Base-by-base conservation (phyloP, 2,888 invertebrate species). In the Sisyra terminalis region DNA sequence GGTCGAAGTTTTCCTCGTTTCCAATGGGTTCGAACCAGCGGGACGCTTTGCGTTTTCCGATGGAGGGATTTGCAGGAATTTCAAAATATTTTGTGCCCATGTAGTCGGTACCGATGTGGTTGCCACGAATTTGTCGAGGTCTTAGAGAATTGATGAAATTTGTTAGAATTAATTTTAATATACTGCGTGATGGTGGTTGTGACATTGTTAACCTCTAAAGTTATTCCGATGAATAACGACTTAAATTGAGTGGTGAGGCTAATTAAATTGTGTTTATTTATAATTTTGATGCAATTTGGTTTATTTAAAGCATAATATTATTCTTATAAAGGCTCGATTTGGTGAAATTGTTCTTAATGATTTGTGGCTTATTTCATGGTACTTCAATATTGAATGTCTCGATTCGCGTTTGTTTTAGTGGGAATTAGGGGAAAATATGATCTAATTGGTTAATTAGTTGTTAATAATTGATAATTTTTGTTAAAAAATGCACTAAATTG, bases 81-180 rank as follows among this genome's bases (percentile, higher is more conserved):
- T 89, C 87, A 58, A 66, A 89, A 57, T 85, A 90, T 55, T 74
- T 73, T 53, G 85, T 90, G 1, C 89, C 89, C 54, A 78, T 72
- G 53, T 80, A 75, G 63, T 90, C 89, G 52, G 71, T 71, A 1
- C 89, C 89, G 59, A 70, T 64, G 1, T 65, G 58, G 39, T 64
- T 66, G 1, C 75, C 76, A 6, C 53, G 57, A 2, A 71, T 52
- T 51, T 71, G 66, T 16, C 70, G 62, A 0, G 73, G 73, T 46
- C 57, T 66, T 1, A 81, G 50, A 1, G 81, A 79, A 46, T 74
- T 71, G 2, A 78, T 54, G 50, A 84, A 76, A 56, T 75, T 73
- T 47, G 60, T 66, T 13, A 73, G 57, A 8, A 75, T 67, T 46
- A 70, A 69, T 43, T 46, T 53, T 48, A 55, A 49, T 31, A 63